Conservation (phyloP, 2,113 vertebrate species). For the Corydoras maculifer region DNA sequence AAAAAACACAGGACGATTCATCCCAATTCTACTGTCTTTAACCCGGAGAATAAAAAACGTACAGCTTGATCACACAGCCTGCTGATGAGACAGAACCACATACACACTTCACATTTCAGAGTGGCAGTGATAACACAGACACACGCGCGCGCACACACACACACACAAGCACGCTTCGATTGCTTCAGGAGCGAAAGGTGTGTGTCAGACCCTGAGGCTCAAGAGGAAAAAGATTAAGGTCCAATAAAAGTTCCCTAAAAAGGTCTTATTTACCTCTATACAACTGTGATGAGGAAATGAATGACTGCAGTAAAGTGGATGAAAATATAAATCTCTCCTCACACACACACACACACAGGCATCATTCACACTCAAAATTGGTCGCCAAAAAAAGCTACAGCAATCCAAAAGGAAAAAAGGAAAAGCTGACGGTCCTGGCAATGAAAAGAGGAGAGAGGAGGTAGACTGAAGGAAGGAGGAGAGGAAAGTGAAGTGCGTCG, state of each 20-base stretch:
- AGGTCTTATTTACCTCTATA: constrained; percentile 23
- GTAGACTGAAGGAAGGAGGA: constrained; percentile 55
- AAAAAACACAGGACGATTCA: constrained; percentile 6
- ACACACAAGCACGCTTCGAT: constrained; percentile 16
- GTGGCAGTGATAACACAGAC: constrained; percentile 41
- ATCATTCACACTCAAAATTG: constrained; percentile 22
- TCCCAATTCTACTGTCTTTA: background rate
- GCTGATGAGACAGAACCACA: constrained; percentile 34
- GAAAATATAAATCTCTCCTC: constrained; percentile 16
- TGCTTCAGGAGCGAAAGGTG: constrained; percentile 42
- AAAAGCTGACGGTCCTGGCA: constrained; percentile 61
- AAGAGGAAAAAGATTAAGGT: constrained; percentile 26
- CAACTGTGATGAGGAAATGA: constrained; percentile 19
- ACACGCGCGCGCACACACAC: constrained; percentile 50
- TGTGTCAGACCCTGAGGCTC: constrained; percentile 41
- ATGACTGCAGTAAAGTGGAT: constrained; percentile 8
- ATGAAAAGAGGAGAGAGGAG: constrained; percentile 61
- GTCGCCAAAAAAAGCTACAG: constrained; percentile 41
- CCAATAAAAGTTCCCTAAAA: constrained; percentile 33
- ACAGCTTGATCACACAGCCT: constrained; percentile 23
- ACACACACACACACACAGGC: constrained; percentile 32
- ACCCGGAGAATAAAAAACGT: constrained; percentile 1
- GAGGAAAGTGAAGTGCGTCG: constrained; percentile 42
- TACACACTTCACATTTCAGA: constrained; percentile 49
- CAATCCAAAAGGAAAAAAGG: constrained; percentile 57